Conservation (phyloP, 2,113 vertebrate genomes). For the Atlantisia rogersi region DNA sequence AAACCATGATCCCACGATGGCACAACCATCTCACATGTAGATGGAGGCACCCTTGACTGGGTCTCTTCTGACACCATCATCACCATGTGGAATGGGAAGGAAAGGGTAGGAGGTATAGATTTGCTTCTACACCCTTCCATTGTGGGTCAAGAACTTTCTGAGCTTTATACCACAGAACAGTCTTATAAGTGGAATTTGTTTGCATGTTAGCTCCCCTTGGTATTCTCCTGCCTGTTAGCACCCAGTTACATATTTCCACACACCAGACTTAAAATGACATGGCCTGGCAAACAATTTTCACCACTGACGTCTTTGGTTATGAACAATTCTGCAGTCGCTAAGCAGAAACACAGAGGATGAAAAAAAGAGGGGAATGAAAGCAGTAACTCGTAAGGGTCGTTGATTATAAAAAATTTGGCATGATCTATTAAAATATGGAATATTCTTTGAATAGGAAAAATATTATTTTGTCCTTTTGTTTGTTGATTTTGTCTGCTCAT, state of each 20-base stretch:
- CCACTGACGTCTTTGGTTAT: not conserved
- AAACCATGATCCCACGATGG: not conserved
- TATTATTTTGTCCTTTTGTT: not conserved
- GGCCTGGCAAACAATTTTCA: not conserved
- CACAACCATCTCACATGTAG: not conserved
- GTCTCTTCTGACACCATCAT: not conserved
- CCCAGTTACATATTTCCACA: not conserved
- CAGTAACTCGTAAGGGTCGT: not conserved
- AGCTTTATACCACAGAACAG: not conserved
- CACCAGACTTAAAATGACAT: not conserved
- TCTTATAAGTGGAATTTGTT: not conserved
- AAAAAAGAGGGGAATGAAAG: not conserved
- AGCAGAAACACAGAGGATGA: not conserved
- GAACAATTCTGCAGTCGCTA: not conserved
- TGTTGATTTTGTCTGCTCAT: slow-evolving; percentile 17
- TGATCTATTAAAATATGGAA: not conserved
- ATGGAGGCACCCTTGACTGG: not conserved
- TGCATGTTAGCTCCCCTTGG: not conserved
- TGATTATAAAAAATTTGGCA: not conserved
- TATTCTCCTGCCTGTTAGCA: not conserved
- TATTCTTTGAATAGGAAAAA: not conserved
- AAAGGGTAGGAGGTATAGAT: not conserved
- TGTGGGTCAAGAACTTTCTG: not conserved
- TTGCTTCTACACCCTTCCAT: not conserved
- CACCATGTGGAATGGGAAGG: not conserved